A percentile compares a stretch with the other conserved stretches of the same genome.
Conservation (phyloP, 2,888 invertebrate species). For the Aethes cnicana region DNA sequence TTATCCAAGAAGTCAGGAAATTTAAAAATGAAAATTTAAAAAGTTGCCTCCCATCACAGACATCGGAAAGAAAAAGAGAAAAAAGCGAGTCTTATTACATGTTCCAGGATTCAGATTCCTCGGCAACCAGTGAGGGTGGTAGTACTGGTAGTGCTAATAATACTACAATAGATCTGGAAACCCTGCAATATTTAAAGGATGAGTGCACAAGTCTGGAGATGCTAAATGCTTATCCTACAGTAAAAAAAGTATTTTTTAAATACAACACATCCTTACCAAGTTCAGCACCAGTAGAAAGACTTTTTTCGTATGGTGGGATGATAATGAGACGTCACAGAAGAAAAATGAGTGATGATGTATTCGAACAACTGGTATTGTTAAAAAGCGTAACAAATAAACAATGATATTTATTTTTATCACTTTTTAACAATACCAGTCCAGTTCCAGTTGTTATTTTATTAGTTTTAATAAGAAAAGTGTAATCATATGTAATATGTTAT, state of each 20-base stretch:
- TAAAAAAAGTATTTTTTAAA: conserved; percentile 26
- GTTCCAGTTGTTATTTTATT: no score
- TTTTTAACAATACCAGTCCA: no score
- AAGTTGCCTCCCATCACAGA: conserved; percentile 12
- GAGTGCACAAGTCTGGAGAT: conserved; percentile 17
- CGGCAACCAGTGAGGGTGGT: conserved; percentile 14
- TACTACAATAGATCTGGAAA: conserved; percentile 34
- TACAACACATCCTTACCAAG: conserved; percentile 1
- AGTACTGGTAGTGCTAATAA: conserved; percentile 31
- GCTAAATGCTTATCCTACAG: conserved; percentile 28
- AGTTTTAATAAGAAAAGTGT: no score
- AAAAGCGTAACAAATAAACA: no score
- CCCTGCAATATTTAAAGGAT: conserved; percentile 34
- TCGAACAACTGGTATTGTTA: no score
- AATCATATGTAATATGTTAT: no score
- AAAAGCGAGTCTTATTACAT: conserved; percentile 22
- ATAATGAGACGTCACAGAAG: no score
- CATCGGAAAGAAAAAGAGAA: conserved; percentile 10
- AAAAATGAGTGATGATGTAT: no score
- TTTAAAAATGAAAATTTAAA: conserved; percentile 11
- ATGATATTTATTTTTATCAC: no score
- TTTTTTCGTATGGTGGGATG: no score
- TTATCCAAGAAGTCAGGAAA: conserved; percentile 19
- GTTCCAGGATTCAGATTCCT: conserved; percentile 15
- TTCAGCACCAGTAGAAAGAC: background rate